Base-by-base conservation (phyloP, 2,113 vertebrate genomes). In the Polypterus senegalus region DNA sequence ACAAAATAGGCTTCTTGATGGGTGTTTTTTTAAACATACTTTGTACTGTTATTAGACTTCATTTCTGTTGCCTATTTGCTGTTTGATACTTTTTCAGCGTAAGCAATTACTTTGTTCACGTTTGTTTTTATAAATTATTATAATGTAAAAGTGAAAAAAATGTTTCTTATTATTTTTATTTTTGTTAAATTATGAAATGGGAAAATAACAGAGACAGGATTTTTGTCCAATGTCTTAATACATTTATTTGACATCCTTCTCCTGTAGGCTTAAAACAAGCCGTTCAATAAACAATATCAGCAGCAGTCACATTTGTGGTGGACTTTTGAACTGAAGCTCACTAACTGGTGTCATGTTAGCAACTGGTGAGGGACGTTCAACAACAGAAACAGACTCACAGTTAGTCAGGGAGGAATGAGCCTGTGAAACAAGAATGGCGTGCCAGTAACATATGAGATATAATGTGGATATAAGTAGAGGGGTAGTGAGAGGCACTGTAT, bases 181-280 rank as follows among this genome's bases (percentile, higher is more conserved):
- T 66, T 79, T 79, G 77, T 84, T 87, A 87, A 86, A 77, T 87
- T 87, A 87, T 83, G 69, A 82, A 76, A 69, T 75, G 61, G 70
- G 62, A 69, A 78, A 67, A 76, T 79, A 69, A 74, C 69, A 79
- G 83, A 86, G 85, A 83, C 85, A 82, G 85, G 85, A 84, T 88
- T 76, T 79, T 73, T 78, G 81, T 88, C 85, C 83, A 81, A 86
- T 77, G 84, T 86, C 81, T 80, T 81, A 85, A 88, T 79, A 71
- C 79, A 83, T 86, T 27, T 27, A 27, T 27, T 27, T 27, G 27
- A 27, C 27, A 27, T 27, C 27, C 27, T 27, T 27, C 27, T 27
- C 27, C 27, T 27, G 27, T 27, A 27, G 27, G 27, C 27, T 27
- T 27, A 27, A 27, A 27, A 27, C 27, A 27, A 27, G 27, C 27